These are phyloP conservation scores for Bombus breviceps DNA, from an alignment of 1,140 invertebrate genomes.

Conservation along the genomic window DNA sequence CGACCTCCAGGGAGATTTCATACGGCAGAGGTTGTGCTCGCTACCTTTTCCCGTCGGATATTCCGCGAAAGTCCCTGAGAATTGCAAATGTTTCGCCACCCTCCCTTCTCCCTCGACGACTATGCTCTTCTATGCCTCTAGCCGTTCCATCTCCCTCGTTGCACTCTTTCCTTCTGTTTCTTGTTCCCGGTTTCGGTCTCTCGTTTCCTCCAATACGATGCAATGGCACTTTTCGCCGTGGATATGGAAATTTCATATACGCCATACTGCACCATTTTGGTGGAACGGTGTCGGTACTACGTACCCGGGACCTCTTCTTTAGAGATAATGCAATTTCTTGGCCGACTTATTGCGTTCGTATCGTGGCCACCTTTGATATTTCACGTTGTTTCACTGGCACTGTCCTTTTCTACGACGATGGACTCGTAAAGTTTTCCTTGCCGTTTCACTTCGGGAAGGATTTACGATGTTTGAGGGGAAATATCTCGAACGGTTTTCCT, in stretches of 20 bases:
- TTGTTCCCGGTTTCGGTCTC: neutral
- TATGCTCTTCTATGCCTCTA: neutral
- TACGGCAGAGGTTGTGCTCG: slow-evolving; percentile 59
- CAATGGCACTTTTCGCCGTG: slow-evolving; percentile 71
- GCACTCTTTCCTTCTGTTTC: neutral
- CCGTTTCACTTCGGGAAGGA: neutral
- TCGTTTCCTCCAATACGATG: slow-evolving; percentile 39
- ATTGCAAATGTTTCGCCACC: slow-evolving; percentile 77
- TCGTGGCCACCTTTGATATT: neutral
- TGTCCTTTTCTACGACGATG: neutral
- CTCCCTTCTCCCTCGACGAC: neutral
- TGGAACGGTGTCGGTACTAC: neutral
- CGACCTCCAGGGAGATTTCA: slow-evolving; percentile 64
- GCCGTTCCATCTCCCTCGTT: neutral
- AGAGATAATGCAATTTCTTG: slow-evolving; percentile 50
- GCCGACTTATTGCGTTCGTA: slow-evolving; percentile 24
- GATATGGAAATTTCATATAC: slow-evolving; percentile 79
- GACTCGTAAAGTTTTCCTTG: neutral
- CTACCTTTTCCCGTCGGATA: slow-evolving; percentile 58
- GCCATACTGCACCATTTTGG: slow-evolving; percentile 42
- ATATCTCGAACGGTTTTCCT: neutral
- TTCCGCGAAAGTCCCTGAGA: slow-evolving; percentile 69
- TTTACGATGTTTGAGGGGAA: neutral
- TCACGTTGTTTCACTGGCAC: neutral
- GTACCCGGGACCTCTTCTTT: neutral